These are phyloP conservation scores for Pedionomus torquatus DNA, from an alignment of 2,113 vertebrate genomes.

Conservation along the genomic window DNA sequence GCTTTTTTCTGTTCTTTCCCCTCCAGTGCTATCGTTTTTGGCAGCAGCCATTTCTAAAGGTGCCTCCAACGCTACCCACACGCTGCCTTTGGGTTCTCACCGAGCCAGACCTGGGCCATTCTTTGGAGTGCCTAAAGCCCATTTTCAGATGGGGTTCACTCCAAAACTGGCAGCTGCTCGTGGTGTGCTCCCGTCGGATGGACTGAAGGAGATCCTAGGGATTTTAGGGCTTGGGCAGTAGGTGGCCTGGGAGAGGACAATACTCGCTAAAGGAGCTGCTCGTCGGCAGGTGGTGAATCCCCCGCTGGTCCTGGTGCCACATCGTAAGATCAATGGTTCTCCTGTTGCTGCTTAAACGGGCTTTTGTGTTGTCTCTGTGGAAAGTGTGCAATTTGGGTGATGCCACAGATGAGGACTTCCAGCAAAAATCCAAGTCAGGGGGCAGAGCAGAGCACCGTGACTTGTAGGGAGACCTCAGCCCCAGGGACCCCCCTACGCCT, in stretches of 20 bases:
- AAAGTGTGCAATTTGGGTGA: neutral
- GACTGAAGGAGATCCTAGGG: neutral
- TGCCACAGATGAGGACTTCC: neutral
- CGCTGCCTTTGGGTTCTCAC: neutral
- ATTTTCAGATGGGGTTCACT: neutral
- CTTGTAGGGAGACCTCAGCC: neutral
- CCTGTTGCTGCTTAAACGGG: neutral
- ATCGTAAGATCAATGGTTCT: rapidly evolving
- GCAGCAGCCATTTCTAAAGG: neutral
- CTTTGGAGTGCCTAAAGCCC: neutral
- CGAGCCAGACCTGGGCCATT: neutral
- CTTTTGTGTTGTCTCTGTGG: neutral
- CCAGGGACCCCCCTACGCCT: rapidly evolving
- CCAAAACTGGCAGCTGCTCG: neutral
- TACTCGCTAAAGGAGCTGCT: neutral
- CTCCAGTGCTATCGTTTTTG: neutral
- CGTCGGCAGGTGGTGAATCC: neutral
- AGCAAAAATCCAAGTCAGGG: neutral
- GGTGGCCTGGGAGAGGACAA: neutral
- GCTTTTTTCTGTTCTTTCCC: neutral
- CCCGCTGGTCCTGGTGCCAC: neutral
- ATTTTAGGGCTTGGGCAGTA: neutral
- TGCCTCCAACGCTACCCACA: neutral
- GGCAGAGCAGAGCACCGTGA: neutral
- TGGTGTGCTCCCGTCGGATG: neutral